Percentiles rank a stretch among this genome's conserved stretches.
These are phyloP conservation scores for Colistium nudipinnis DNA, from an alignment of 2,113 vertebrate genomes.

Conservation along the genomic window DNA sequence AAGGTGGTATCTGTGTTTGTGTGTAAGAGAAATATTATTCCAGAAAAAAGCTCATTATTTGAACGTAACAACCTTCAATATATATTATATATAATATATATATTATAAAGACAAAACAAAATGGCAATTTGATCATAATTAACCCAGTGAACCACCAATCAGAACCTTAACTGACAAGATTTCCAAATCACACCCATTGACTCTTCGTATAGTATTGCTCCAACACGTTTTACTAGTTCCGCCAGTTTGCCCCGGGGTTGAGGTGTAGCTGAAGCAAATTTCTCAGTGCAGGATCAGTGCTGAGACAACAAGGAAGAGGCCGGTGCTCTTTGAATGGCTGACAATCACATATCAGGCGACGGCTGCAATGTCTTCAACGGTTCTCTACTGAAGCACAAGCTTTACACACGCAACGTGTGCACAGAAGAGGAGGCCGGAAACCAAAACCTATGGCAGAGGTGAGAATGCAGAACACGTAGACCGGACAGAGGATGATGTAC, in stretches of 20 bases:
- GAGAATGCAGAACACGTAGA: conserved; percentile 10
- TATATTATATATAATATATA: no score
- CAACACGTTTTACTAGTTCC: conserved; percentile 61
- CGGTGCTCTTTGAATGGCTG: conserved; percentile 56
- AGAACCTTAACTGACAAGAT: no score
- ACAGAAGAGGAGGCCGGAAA: neutral
- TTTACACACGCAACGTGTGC: neutral
- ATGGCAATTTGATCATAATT: no score
- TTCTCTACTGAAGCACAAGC: neutral
- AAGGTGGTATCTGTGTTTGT: no score
- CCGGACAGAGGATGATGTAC: neutral
- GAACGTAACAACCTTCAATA: no score
- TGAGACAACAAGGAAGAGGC: neutral
- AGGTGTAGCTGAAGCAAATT: neutral
- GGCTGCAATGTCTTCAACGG: neutral
- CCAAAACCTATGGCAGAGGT: conserved; percentile 72
- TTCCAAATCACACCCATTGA: no score
- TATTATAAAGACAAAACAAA: no score
- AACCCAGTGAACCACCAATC: no score
- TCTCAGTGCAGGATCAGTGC: neutral
- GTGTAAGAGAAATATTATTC: no score
- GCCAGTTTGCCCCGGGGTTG: neutral
- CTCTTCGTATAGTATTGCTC: neutral
- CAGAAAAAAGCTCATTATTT: no score
- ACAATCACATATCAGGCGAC: neutral